phyloP scores from a whole-genome alignment of 2,888 invertebrate species.

The Dorcus parallelipipedus region DNA sequence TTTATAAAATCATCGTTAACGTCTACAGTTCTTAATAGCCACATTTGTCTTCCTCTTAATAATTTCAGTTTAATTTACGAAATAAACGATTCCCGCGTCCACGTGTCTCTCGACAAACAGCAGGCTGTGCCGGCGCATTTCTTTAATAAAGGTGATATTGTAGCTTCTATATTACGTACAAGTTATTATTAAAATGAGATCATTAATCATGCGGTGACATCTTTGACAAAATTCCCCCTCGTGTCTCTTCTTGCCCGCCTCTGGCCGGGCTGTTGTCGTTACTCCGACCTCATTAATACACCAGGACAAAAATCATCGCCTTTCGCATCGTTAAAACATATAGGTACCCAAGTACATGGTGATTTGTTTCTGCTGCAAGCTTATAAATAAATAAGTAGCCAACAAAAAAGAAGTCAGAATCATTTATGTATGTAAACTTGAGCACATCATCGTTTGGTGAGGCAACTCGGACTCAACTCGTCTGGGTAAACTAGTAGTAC shows the following conservation, averaged over 20 bases:
- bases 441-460: not conserved
- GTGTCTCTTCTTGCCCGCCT: constrained; percentile 17
- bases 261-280: constrained; percentile 41
- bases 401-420: not conserved
- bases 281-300: constrained; percentile 42
- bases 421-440: not conserved
- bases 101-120: constrained; percentile 42
- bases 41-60: not conserved
- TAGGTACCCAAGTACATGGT: too few relatives aligned
- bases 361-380: too few relatives aligned
- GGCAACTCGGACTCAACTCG: not conserved
- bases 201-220: constrained; percentile 51
- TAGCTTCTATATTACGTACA: constrained; percentile 46
- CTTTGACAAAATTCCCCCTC: constrained; percentile 41
- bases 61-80: not conserved
- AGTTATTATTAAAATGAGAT: constrained; percentile 53
- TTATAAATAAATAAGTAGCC: too few relatives aligned
- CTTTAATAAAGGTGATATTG: constrained; percentile 48
- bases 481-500: not conserved
- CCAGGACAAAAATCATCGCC: too few relatives aligned
- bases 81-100: constrained; percentile 20
- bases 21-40: too few relatives aligned
- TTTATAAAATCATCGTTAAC: too few relatives aligned
- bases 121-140: constrained; percentile 25
- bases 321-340: too few relatives aligned